Evolutionary conservation across 2,888 invertebrate genomes (phyloP).

Genomic region (Reticulitermes lucifugus): DNA sequence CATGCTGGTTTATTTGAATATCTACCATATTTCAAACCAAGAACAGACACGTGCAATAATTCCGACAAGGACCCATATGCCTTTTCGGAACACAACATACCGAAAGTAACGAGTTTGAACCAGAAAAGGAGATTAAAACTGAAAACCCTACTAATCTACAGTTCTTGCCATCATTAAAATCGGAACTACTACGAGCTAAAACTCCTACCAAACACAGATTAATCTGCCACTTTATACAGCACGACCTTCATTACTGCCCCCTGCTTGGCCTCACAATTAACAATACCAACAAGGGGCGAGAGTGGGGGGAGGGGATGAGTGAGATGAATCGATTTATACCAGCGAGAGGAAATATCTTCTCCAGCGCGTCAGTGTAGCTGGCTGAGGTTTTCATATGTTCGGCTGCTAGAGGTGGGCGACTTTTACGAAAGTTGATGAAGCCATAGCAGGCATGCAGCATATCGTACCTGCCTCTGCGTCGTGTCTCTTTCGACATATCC

Average conservation of each 20-base stretch:
- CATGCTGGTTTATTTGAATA: too few species aligned
- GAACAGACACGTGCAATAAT: not conserved
- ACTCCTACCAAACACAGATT: slow-evolving; percentile 11
- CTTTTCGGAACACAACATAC: not conserved
- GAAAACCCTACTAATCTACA: not conserved
- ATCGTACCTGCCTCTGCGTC: not conserved
- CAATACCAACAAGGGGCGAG: slow-evolving; percentile 18
- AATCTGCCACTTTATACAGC: slow-evolving; percentile 22
- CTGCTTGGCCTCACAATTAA: slow-evolving; percentile 22
- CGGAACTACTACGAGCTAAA: not conserved
- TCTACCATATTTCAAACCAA: not conserved
- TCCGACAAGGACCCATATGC: not conserved
- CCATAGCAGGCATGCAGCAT: not conserved
- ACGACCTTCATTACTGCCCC: slow-evolving; percentile 13
- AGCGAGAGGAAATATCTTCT: slow-evolving; percentile 3
- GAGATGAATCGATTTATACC: slow-evolving; percentile 17
- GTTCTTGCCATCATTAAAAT: slow-evolving; percentile 8
- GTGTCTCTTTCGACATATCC: not conserved
- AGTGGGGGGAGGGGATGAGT: not conserved
- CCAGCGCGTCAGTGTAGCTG: slow-evolving; percentile 4
- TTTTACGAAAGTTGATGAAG: slow-evolving; percentile 18
- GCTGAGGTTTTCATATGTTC: slow-evolving; percentile 17
- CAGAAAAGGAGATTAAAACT: not conserved
- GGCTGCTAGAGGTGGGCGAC: not conserved
- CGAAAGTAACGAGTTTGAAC: not conserved